Evolutionary conservation across 2,797 vertebrate genomes (phyloP).

Genomic region (Myripristis murdjan): DNA sequence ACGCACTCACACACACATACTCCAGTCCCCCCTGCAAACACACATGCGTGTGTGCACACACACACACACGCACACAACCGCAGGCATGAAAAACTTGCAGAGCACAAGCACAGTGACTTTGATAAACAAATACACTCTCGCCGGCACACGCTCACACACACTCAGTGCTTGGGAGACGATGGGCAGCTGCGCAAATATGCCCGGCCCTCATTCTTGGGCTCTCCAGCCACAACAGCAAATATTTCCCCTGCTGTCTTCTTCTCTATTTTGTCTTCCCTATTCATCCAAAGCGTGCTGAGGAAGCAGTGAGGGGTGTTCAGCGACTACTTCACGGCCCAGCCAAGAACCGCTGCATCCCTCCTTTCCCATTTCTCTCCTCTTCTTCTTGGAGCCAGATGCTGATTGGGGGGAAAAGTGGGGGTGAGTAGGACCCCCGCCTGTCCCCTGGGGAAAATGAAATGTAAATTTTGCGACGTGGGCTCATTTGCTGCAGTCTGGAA

Average conservation of each 20-base stretch:
- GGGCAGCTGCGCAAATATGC: constrained; percentile 83
- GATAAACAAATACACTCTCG: constrained; percentile 79
- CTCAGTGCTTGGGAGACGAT: constrained; percentile 66
- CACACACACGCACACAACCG: constrained; percentile 62
- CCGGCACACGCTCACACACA: constrained; percentile 68
- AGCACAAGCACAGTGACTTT: constrained; percentile 75
- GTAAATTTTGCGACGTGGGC: constrained; percentile 80
- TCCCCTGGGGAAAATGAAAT: constrained; percentile 79
- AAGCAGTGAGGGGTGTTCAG: constrained; percentile 63
- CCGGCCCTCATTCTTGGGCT: constrained; percentile 74
- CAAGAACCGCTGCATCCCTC: constrained; percentile 50
- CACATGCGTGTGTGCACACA: constrained; percentile 16
- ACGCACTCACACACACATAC: constrained; percentile 57
- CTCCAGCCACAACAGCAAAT: constrained; percentile 82
- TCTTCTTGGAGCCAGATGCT: constrained; percentile 71
- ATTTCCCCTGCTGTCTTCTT: constrained; percentile 82
- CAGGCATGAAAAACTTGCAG: constrained; percentile 72
- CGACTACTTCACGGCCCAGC: constrained; percentile 39
- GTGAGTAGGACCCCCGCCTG: constrained; percentile 67
- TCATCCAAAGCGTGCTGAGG: constrained; percentile 66
- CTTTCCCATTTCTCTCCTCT: constrained; percentile 45
- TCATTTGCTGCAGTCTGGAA: constrained; percentile 83
- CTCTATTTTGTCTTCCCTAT: constrained; percentile 73
- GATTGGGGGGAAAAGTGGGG: constrained; percentile 59
- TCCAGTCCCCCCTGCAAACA: constrained; percentile 23